Conservation (phyloP, 2,888 invertebrate species). For the Gastrophysa polygoni region DNA sequence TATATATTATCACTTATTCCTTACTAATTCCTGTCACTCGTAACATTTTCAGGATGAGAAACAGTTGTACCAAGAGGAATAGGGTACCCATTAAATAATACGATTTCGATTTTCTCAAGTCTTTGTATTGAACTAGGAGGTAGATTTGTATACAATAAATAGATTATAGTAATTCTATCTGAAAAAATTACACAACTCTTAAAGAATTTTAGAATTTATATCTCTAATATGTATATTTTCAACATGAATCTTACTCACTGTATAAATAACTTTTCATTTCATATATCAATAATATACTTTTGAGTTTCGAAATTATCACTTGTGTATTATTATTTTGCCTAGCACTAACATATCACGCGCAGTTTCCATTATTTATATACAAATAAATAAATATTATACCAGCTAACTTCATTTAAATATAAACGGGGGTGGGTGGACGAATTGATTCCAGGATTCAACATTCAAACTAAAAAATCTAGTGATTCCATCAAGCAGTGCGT, state of each 20-base stretch:
- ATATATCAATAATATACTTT: conserved; percentile 33
- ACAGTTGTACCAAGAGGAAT: too few relatives aligned
- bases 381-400: conserved; percentile 36
- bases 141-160: conserved; percentile 48
- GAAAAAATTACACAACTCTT: conserved; percentile 46
- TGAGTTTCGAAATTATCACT: conserved; percentile 47
- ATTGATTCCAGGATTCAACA: not conserved
- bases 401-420: conserved; percentile 5
- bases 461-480: too few relatives aligned
- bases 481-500: too few relatives aligned
- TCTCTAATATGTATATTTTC: conserved; percentile 43
- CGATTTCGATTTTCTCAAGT: conserved; percentile 40
- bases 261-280: conserved; percentile 49
- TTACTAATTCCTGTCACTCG: too few relatives aligned
- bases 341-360: conserved; percentile 43
- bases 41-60: too few relatives aligned
- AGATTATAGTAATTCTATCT: conserved; percentile 42
- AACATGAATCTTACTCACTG: conserved; percentile 52
- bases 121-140: conserved; percentile 49
- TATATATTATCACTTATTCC: too few relatives aligned
- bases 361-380: conserved; percentile 38
- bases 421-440: not conserved
- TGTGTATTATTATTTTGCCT: conserved; percentile 31
- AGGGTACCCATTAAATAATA: not conserved
- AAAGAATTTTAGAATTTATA: conserved; percentile 42